A percentile compares a stretch with the other conserved stretches of the same genome.
Conservation (phyloP, 92 coral and sea anemone genomes). For the Phenganax stokvisi region DNA sequence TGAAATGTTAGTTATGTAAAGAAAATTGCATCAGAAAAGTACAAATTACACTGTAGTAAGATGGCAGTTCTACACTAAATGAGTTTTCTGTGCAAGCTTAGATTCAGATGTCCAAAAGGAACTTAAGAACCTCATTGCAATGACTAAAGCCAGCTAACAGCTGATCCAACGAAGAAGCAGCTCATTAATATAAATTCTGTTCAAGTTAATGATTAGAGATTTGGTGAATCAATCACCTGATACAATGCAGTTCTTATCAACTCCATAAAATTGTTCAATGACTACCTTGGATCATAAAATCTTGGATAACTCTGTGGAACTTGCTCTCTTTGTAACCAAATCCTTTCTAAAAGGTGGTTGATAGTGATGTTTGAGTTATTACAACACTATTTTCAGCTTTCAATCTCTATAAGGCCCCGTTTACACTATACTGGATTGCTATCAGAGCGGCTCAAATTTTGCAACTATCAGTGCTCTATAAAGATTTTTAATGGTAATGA, state of each 20-base stretch:
- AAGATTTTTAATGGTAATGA: too few species aligned
- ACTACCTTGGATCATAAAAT: slow-evolving; percentile 85
- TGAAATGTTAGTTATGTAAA: background rate
- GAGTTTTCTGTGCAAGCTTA: background rate
- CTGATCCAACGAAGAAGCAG: too few species aligned
- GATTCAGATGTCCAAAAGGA: too few species aligned
- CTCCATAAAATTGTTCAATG: background rate
- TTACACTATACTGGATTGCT: too few species aligned
- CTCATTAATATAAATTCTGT: background rate
- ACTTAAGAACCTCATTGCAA: too few species aligned
- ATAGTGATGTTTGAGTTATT: background rate
- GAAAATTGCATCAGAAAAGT: too few species aligned
- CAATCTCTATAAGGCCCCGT: too few species aligned
- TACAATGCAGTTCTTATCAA: background rate
- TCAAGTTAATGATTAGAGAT: background rate
- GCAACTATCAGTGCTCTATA: too few species aligned
- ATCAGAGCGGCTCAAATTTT: too few species aligned
- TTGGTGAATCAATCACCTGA: background rate
- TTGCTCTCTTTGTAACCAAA: slow-evolving; percentile 82
- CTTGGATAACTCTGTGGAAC: slow-evolving; percentile 71
- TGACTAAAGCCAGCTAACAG: too few species aligned
- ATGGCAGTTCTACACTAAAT: background rate
- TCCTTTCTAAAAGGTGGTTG: slow-evolving; percentile 52
- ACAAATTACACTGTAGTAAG: too few species aligned
- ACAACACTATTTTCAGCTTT: background rate